Evolutionary conservation across 2,797 vertebrate genomes (phyloP).

Genomic region (Manis javanica): DNA sequence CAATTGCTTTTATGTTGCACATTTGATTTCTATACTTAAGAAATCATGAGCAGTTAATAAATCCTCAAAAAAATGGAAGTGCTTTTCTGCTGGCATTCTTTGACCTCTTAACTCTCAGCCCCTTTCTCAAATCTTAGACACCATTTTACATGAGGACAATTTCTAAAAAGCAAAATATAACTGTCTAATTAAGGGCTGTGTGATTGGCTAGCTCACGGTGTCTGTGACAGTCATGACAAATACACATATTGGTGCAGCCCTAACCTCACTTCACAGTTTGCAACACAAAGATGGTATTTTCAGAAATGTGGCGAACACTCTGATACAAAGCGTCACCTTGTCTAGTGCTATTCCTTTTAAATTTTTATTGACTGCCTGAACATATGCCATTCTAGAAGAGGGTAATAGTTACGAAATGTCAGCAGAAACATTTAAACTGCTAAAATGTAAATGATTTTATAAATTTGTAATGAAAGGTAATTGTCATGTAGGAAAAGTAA

Average conservation of each 20-base stretch:
- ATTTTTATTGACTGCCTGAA: slow-evolving; percentile 95
- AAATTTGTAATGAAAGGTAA: slow-evolving; percentile 98
- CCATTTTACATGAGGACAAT: slow-evolving; percentile 85
- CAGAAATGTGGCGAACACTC: slow-evolving; percentile 88
- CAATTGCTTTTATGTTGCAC: background rate
- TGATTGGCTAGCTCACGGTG: slow-evolving; percentile 90
- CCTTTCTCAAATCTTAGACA: slow-evolving; percentile 84
- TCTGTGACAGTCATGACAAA: slow-evolving; percentile 91
- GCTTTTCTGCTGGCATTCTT: slow-evolving; percentile 78
- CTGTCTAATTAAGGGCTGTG: slow-evolving; percentile 90
- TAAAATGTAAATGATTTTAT: slow-evolving; percentile 96
- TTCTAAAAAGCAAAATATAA: slow-evolving; percentile 87
- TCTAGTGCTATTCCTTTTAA: slow-evolving; percentile 91
- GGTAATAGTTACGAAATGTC: slow-evolving; percentile 98
- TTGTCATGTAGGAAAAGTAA: slow-evolving; percentile 92
- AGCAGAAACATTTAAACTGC: slow-evolving; percentile 95
- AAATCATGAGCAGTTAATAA: slow-evolving; percentile 78
- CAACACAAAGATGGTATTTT: slow-evolving; percentile 90
- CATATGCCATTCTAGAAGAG: slow-evolving; percentile 94
- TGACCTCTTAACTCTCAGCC: slow-evolving; percentile 84
- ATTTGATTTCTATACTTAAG: slow-evolving; percentile 40
- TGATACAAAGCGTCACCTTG: slow-evolving; percentile 88
- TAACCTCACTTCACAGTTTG: slow-evolving; percentile 89
- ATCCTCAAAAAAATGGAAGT: slow-evolving; percentile 68
- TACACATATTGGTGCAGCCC: slow-evolving; percentile 88